phyloP scores from a whole-genome alignment of 2,888 invertebrate genomes.

The Folsomia manolachei region DNA sequence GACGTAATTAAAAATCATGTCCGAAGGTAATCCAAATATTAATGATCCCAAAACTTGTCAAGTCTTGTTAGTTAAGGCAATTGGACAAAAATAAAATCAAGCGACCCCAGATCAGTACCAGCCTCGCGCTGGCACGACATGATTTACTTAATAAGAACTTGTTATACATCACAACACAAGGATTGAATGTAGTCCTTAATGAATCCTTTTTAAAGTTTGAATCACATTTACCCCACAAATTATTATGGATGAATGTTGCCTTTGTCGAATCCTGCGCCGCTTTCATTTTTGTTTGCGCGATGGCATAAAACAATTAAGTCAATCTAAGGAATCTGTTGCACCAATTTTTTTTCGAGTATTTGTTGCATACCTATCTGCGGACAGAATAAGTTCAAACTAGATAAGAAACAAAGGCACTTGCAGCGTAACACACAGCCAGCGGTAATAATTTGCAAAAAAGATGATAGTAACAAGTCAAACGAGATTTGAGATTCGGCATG shows the following conservation, averaged over 20 bases:
- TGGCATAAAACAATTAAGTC: background rate
- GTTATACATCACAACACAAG: too few relatives aligned
- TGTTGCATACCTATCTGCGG: background rate
- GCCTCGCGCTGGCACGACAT: too few relatives aligned
- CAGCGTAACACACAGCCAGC: background rate
- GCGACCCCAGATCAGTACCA: too few relatives aligned
- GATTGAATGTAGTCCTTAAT: too few relatives aligned
- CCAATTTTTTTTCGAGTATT: background rate
- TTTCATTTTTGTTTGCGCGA: background rate
- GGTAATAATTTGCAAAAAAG: background rate
- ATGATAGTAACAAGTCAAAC: background rate
- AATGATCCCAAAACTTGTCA: too few relatives aligned
- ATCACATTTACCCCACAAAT: background rate
- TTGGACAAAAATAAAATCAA: too few relatives aligned
- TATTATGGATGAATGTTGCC: background rate
- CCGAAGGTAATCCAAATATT: too few relatives aligned
- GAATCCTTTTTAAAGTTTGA: too few relatives aligned
- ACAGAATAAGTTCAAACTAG: background rate
- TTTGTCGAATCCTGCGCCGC: background rate
- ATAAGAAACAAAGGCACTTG: background rate
- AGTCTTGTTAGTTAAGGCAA: too few relatives aligned
- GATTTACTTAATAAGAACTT: too few relatives aligned
- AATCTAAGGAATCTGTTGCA: background rate
- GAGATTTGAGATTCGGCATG: background rate
- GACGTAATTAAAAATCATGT: too few relatives aligned